Percentiles rank a stretch among this genome's conserved stretches.
Conservation (phyloP, 2,888 invertebrate genomes). For the Cephus sareptanus region DNA sequence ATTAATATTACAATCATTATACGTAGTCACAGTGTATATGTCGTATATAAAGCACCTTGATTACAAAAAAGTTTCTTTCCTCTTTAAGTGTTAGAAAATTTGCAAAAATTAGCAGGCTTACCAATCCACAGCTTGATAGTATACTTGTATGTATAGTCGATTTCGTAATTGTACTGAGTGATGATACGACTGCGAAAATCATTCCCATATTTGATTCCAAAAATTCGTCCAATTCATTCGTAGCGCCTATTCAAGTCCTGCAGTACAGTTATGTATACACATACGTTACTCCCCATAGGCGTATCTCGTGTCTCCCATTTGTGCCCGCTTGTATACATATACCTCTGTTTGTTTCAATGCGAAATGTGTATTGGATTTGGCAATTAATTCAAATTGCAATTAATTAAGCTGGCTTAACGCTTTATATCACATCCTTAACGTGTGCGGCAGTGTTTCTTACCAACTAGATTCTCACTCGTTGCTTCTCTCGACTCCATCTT, state of each 20-base stretch:
- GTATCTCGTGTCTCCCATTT: background rate
- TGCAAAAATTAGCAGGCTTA: constrained; percentile 43
- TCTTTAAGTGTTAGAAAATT: constrained; percentile 41
- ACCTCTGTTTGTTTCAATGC: background rate
- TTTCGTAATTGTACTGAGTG: background rate
- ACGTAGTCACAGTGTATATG: constrained; percentile 36
- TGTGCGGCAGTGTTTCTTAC: constrained; percentile 53
- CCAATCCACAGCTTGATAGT: constrained; percentile 9
- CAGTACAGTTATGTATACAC: background rate
- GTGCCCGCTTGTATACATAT: background rate
- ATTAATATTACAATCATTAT: constrained; percentile 26
- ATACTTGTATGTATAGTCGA: background rate
- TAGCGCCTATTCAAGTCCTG: background rate
- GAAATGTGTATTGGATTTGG: background rate
- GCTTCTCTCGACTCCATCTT: background rate
- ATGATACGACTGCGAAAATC: background rate
- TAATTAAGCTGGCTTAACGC: constrained; percentile 41
- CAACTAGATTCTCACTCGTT: constrained; percentile 19
- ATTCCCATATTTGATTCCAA: background rate
- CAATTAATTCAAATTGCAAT: background rate
- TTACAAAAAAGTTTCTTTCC: constrained; percentile 43
- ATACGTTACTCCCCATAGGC: background rate
- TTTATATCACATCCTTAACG: constrained; percentile 56
- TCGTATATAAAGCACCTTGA: constrained; percentile 55
- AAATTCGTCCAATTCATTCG: background rate